Evolutionary conservation across 2,797 vertebrate species (phyloP), one percentile per base, ranked within the genome.

Genomic region (Lutjanus argentimaculatus): DNA sequence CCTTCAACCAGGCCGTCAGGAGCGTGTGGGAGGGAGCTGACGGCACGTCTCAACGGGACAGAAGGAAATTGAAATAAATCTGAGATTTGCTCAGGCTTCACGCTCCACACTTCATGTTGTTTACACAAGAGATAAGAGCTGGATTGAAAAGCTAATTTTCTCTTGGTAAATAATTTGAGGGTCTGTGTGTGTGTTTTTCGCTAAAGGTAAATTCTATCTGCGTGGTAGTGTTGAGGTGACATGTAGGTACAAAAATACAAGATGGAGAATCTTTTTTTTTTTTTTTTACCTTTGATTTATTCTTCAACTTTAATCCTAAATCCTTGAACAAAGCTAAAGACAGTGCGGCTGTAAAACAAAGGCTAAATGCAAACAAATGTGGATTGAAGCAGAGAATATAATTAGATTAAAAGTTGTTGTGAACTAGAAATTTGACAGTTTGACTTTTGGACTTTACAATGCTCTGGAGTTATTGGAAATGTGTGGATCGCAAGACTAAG

Each of bases 21-120:
- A 82, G 76, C 19, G 21, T 7, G 68, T 67, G 49, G 79, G 74
- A 48, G 63, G 58, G 13, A 59, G 68, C 62, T 16, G 77, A 25
- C 17, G 51, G 71, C 55, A 1, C 1, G 66, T 71, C 79, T 80
- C 82, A 56, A 78, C 0, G 59, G 80, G 77, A 71, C 43, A 8
- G 13, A 56, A 21, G 66, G 79, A 84, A 85, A 88, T 82, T 80
- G 65, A 89, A 83, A 88, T 75, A 79, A 76, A 89, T 85, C 52
- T 36, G 53, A 80, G 62, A 76, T 84, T 85, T 77, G 82, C 61
- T 72, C 22, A 16, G 49, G 57, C 79, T 76, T 83, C 75, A 77
- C 17, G 67, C 89, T 51, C 82, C 75, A 4, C n/a, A 57, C 76
- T 82, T 71, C 17, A 70, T 45, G 68, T 49, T 75, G 71, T 89